A percentile compares a stretch with the other conserved stretches of the same genome.
These are phyloP conservation scores for Drosophila rufa DNA, from an alignment of 1,140 invertebrate species.

Conservation along the genomic window DNA sequence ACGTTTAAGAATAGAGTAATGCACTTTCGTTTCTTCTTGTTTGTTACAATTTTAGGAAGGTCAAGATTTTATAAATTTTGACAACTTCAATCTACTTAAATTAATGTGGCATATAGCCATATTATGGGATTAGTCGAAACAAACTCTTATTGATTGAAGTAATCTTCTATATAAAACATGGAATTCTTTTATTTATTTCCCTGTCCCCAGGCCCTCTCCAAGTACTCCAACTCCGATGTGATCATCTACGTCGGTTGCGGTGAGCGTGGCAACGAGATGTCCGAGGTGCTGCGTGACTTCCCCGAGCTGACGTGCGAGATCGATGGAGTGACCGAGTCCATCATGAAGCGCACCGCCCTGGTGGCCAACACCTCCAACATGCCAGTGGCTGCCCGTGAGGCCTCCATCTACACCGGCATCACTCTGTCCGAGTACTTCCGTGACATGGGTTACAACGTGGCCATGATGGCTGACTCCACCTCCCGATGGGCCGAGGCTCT, in stretches of 20 bases:
- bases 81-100: too few relatives aligned
- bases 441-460: slow-evolving; percentile 99
- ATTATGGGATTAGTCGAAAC: too few relatives aligned
- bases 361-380: slow-evolving; percentile 99
- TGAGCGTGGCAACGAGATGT: slow-evolving; percentile 96
- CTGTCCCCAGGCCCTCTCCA: slow-evolving; percentile 92
- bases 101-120: too few relatives aligned
- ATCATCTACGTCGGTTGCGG: slow-evolving; percentile 99
- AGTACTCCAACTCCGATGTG: slow-evolving; percentile 99
- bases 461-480: slow-evolving; percentile 99
- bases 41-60: too few relatives aligned
- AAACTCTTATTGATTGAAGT: too few relatives aligned
- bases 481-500: slow-evolving; percentile 99
- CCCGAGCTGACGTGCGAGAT: slow-evolving; percentile 99
- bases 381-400: slow-evolving; percentile 99
- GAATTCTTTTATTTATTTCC: neutral
- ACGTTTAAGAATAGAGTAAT: too few relatives aligned
- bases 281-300: slow-evolving; percentile 98
- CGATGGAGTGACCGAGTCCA: slow-evolving; percentile 97
- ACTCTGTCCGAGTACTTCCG: slow-evolving; percentile 99
- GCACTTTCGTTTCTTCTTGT: too few relatives aligned
- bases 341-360: slow-evolving; percentile 99
- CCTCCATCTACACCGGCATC: slow-evolving; percentile 99
- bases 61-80: too few relatives aligned
- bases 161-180: neutral